Conservation (phyloP, 2,888 invertebrate species). For the Caenorhabditis becei region DNA sequence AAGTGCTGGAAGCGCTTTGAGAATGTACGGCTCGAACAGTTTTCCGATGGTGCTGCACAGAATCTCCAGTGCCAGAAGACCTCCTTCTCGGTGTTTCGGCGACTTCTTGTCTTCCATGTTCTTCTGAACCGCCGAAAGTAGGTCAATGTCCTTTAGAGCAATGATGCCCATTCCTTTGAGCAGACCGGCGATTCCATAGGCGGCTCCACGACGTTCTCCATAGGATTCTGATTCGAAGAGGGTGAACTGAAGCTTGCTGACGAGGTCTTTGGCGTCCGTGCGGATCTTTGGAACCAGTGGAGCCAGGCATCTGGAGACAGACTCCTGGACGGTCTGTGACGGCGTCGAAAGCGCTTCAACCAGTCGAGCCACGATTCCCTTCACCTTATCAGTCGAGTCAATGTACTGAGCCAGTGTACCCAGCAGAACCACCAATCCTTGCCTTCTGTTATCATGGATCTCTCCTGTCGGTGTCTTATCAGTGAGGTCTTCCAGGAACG, state of each 20-base stretch:
- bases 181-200: constrained; percentile 91
- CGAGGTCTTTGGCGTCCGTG: constrained; percentile 91
- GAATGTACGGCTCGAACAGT: constrained; percentile 98
- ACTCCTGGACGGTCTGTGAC: constrained; percentile 97
- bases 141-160: constrained; percentile 92
- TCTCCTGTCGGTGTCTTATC: constrained; percentile 75
- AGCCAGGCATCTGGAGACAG: constrained; percentile 96
- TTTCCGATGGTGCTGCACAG: constrained; percentile 90
- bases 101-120: constrained; percentile 95
- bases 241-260: constrained; percentile 91
- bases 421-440: constrained; percentile 95
- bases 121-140: constrained; percentile 89
- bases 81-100: constrained; percentile 92
- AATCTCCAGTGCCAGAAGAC: constrained; percentile 97
- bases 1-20: constrained; percentile 92
- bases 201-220: constrained; percentile 94
- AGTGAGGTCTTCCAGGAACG: constrained; percentile 74
- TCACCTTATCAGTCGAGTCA: constrained; percentile 85
- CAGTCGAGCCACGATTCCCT: constrained; percentile 91
- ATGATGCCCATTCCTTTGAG: constrained; percentile 97
- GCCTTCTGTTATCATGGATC: constrained; percentile 91
- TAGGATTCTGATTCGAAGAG: constrained; percentile 93
- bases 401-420: constrained; percentile 91
- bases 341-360: constrained; percentile 95
- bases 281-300: constrained; percentile 94